Conservation (phyloP, 2,113 vertebrate species). For the Gopherus evgoodei region DNA sequence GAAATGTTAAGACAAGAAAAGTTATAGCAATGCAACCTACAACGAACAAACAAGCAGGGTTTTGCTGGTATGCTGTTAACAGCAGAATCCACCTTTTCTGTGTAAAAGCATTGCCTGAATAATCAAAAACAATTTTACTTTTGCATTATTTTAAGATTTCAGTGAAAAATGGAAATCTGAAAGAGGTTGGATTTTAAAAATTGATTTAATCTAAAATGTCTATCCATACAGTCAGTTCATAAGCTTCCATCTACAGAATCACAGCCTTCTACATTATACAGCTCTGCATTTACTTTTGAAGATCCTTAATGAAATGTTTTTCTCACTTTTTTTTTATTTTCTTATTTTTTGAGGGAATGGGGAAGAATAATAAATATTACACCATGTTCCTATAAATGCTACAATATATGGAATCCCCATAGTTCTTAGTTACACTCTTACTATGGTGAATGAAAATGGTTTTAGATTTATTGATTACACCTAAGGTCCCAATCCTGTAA, state of each 20-base stretch:
- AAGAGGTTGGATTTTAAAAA: conserved; percentile 7
- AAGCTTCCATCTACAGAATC: neutral
- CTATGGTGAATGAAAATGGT: rapidly evolving
- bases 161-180: neutral
- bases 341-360: neutral
- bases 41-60: neutral
- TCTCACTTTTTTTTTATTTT: neutral
- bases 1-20: neutral
- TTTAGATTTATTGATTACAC: neutral
- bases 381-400: rapidly evolving
- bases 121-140: neutral
- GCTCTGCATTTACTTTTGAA: neutral
- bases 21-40: neutral
- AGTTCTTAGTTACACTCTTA: neutral
- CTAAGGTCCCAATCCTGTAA: neutral
- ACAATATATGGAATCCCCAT: rapidly evolving
- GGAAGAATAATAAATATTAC: neutral
- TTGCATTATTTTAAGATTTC: neutral
- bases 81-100: neutral
- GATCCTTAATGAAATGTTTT: neutral
- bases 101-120: neutral
- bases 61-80: neutral
- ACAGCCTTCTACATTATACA: neutral
- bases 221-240: neutral
- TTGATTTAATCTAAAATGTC: neutral